Evolutionary conservation across 2,888 invertebrate genomes (phyloP), one percentile per base, ranked within the genome.

Genomic region (Ctena decussata): DNA sequence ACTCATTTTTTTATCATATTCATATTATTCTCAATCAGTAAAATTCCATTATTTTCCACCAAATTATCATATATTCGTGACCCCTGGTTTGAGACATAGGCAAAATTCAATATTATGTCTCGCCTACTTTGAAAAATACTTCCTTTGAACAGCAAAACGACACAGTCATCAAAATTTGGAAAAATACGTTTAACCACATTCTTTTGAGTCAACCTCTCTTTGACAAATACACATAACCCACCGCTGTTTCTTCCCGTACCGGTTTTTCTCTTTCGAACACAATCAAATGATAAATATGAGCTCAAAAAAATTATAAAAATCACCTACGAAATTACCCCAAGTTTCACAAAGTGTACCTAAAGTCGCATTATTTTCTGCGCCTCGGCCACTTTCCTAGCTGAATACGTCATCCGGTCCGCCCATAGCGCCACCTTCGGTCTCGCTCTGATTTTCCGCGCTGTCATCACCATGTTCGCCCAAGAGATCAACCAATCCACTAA

Each of bases 41-140:
- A 39, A 6, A 81, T 81, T 18, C 81, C 81, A 71, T 81, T 77
- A 30, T 76, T 81, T 49, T 81, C 76, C 37, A 37, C 70, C 30
- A 53, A 41, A 24, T 37, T 71, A 37, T 60, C 60, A 44, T 82
- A 82, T 60, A 82, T 72, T 3, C 57, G 18, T 15, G 82, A 82
- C 32, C 82, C 72, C 49, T 77, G 72, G 15, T 73, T 65, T 49
- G 69, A 60, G 60, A 30, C 60, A 18, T 70, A 77, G 12, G 44
- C 57, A 11, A 76, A 60, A 41, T 65, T 65, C 35, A 76, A 27
- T 57, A 76, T 35, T 35, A 76, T 65, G 41, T 76, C 65, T 41
- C 65, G 60, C 41, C 39, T 76, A 41, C 24, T 21, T 30, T 65
- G 24, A 76, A 65, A 76, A n/a, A 39, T 3, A 32, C 39, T 80